Conservation (phyloP, 2,888 invertebrate species). For the Molanna angustata region DNA sequence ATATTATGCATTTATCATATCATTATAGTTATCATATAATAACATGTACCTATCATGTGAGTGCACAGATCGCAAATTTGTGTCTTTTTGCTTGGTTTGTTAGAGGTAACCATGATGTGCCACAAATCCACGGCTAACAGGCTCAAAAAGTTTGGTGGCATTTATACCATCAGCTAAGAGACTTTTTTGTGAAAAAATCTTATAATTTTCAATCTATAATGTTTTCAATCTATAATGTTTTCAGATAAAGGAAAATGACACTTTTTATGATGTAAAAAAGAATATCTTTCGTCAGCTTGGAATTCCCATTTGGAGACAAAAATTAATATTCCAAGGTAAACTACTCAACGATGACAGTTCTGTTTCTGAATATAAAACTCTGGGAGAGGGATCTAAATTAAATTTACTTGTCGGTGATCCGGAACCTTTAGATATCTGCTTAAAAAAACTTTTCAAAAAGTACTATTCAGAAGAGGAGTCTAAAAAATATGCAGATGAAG, state of each 20-base stretch:
- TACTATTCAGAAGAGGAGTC: constrained; percentile 65
- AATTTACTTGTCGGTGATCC: constrained; percentile 69
- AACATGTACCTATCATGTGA: too few species aligned
- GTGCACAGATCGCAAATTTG: too few species aligned
- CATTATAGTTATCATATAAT: too few species aligned
- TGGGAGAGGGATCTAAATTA: constrained; percentile 73
- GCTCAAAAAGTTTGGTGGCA: too few species aligned
- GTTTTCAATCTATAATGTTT: too few species aligned
- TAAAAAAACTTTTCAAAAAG: constrained; percentile 58
- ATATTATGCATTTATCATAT: too few species aligned
- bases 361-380: constrained; percentile 65
- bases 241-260: constrained; percentile 56
- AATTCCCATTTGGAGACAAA: constrained; percentile 68
- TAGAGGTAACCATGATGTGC: too few species aligned
- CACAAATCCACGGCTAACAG: too few species aligned
- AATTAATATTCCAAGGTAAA: constrained; percentile 67
- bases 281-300: constrained; percentile 61
- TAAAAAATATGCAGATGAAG: constrained; percentile 56
- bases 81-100: too few species aligned
- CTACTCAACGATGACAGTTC: constrained; percentile 69
- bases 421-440: constrained; percentile 58
- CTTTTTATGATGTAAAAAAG: constrained; percentile 67
- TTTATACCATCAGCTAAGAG: too few species aligned
- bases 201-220: too few species aligned
- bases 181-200: too few species aligned